These are phyloP conservation scores for Drosophila pseudotalamancana DNA, from an alignment of 2,888 invertebrate species.

Conservation along the genomic window DNA sequence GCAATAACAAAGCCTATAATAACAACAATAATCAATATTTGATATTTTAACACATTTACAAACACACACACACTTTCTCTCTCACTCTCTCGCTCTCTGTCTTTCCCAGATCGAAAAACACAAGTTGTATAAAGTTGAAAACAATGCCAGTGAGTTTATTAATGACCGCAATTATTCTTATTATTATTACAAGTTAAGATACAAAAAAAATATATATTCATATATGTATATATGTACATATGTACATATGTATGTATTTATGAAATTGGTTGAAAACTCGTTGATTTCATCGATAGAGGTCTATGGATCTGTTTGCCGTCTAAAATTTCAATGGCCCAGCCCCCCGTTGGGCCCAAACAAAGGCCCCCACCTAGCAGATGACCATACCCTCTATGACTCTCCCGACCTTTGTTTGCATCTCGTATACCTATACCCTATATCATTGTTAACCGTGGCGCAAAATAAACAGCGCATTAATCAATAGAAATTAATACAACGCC, in stretches of 20 bases:
- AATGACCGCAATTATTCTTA: conserved; percentile 78
- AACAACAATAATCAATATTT: conserved; percentile 73
- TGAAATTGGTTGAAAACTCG: conserved; percentile 51
- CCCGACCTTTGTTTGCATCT: conserved; percentile 36
- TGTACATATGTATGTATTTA: no score
- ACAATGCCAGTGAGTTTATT: conserved; percentile 76
- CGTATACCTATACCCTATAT: conserved; percentile 33
- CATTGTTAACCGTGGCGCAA: conserved; percentile 65
- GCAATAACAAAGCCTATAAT: conserved; percentile 42
- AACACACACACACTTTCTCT: conserved; percentile 6
- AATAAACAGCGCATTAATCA: conserved; percentile 76
- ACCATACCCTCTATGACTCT: conserved; percentile 18
- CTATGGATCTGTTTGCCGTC: conserved; percentile 50
- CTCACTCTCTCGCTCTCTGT: not conserved
- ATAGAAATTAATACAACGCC: conserved; percentile 72
- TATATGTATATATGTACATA: no score
- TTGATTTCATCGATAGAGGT: conserved; percentile 63
- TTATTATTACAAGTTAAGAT: conserved; percentile 69
- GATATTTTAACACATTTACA: conserved; percentile 75
- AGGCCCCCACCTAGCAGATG: conserved; percentile 52
- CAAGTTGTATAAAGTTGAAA: conserved; percentile 40
- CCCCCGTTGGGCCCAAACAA: conserved; percentile 67
- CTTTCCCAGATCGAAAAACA: not conserved
- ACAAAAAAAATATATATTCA: conserved; percentile 22
- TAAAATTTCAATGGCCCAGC: conserved; percentile 61